Conservation (phyloP, 2,113 vertebrate genomes). For the Trachemys scripta region DNA sequence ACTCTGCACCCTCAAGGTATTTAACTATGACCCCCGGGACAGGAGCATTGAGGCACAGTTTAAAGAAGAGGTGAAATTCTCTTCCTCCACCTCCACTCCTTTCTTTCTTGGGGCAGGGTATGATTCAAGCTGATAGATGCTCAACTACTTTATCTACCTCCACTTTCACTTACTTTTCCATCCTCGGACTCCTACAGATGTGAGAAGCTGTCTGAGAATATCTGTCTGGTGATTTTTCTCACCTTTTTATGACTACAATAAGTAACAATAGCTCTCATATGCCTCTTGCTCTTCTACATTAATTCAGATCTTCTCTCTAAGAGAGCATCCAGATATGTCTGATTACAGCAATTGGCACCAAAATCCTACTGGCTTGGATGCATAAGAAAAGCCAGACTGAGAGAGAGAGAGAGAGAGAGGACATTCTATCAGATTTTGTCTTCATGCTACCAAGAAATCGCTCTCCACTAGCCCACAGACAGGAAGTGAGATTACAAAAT, state of each 20-base stretch:
- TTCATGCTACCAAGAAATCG: not conserved
- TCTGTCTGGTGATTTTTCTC: not conserved
- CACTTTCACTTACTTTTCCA: slow-evolving; percentile 22
- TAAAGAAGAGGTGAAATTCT: not conserved
- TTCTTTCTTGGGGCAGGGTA: not conserved
- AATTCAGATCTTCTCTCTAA: not conserved
- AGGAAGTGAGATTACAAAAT: not conserved
- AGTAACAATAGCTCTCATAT: not conserved
- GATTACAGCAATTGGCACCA: not conserved
- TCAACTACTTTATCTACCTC: not conserved
- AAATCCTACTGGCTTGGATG: not conserved
- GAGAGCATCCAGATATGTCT: not conserved
- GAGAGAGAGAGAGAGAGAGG: not conserved
- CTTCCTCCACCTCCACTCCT: not conserved
- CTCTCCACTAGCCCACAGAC: fast-evolving
- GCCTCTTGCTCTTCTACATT: not conserved
- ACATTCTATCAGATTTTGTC: not conserved
- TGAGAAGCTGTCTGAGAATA: not conserved
- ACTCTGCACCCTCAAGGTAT: not conserved
- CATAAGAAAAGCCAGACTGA: not conserved
- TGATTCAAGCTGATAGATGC: slow-evolving; percentile 42
- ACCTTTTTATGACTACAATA: not conserved
- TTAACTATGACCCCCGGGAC: not conserved
- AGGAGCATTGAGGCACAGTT: not conserved
- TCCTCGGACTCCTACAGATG: not conserved